Evolutionary conservation across 1,140 invertebrate species (phyloP).

Genomic region (Chymomyza costata): DNA sequence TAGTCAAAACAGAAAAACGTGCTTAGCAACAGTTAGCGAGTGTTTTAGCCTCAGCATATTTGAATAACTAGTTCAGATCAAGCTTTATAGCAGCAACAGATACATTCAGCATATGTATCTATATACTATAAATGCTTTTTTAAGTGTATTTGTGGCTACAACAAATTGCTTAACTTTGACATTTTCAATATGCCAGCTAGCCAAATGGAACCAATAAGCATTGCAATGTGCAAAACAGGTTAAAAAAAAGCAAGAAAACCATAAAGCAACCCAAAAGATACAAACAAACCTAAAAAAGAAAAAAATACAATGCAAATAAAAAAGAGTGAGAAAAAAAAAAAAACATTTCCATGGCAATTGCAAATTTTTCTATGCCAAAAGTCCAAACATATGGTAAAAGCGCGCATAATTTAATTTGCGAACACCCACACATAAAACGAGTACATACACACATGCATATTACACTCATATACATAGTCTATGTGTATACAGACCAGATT

Average conservation of each 20-base stretch:
- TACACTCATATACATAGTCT: slow-evolving; percentile 19
- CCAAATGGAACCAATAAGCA: slow-evolving; percentile 25
- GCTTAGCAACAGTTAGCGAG: slow-evolving; percentile 53
- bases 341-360: slow-evolving; percentile 46
- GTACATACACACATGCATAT: slow-evolving; percentile 1
- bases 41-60: slow-evolving; percentile 51
- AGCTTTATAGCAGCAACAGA: no score
- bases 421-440: slow-evolving; percentile 20
- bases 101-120: slow-evolving; percentile 57
- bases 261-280: neutral
- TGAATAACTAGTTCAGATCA: slow-evolving; percentile 64
- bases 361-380: slow-evolving; percentile 64
- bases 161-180: slow-evolving; percentile 66
- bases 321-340: slow-evolving; percentile 24
- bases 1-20: slow-evolving; percentile 56
- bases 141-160: slow-evolving; percentile 2
- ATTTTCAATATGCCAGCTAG: slow-evolving; percentile 51
- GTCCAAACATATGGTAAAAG: slow-evolving; percentile 61
- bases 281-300: slow-evolving; percentile 45
- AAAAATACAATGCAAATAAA: slow-evolving; percentile 8
- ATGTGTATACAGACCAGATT: slow-evolving; percentile 32
- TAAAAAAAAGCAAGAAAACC: slow-evolving; percentile 48
- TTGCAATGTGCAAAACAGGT: slow-evolving; percentile 67
- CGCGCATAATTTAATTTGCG: slow-evolving; percentile 67
- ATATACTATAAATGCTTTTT: neutral